Percentiles rank a stretch among this genome's conserved stretches.
These are phyloP conservation scores for Fissipunctia ypsillon DNA, from an alignment of 2,888 invertebrate species.

Conservation along the genomic window DNA sequence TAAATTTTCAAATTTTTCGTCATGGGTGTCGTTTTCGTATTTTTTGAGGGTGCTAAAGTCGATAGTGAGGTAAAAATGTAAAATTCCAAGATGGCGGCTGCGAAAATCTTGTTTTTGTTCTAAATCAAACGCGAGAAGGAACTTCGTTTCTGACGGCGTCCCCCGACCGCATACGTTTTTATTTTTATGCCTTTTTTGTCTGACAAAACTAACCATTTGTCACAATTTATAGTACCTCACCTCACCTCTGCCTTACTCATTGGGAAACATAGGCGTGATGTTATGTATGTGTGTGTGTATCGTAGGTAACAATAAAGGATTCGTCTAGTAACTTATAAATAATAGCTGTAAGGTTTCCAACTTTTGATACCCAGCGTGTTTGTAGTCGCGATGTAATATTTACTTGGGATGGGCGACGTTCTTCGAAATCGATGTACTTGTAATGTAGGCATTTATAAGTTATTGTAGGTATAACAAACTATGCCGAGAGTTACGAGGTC, in stretches of 20 bases:
- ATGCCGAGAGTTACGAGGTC: neutral
- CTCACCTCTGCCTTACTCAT: neutral
- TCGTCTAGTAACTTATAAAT: neutral
- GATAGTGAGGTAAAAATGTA: too few species aligned
- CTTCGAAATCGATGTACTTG: neutral
- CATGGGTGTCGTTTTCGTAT: too few species aligned
- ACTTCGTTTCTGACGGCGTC: too few species aligned
- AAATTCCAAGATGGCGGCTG: too few species aligned
- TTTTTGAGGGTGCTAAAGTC: too few species aligned
- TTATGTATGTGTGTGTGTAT: neutral
- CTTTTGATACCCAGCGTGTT: constrained; percentile 6
- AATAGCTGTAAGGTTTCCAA: neutral
- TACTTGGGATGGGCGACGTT: neutral
- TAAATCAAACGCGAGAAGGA: too few species aligned
- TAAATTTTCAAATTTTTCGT: too few species aligned
- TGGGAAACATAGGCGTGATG: too few species aligned
- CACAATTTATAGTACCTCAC: neutral
- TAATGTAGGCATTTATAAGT: neutral
- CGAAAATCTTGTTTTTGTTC: too few species aligned
- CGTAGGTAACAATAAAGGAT: constrained; percentile 1
- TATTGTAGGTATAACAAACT: neutral
- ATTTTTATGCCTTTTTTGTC: neutral
- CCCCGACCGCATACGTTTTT: too few species aligned
- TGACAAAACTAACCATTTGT: neutral
- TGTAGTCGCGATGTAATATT: constrained; percentile 7